Evolutionary conservation across 1,140 invertebrate genomes (phyloP).

Genomic region (Littorina saxatilis): DNA sequence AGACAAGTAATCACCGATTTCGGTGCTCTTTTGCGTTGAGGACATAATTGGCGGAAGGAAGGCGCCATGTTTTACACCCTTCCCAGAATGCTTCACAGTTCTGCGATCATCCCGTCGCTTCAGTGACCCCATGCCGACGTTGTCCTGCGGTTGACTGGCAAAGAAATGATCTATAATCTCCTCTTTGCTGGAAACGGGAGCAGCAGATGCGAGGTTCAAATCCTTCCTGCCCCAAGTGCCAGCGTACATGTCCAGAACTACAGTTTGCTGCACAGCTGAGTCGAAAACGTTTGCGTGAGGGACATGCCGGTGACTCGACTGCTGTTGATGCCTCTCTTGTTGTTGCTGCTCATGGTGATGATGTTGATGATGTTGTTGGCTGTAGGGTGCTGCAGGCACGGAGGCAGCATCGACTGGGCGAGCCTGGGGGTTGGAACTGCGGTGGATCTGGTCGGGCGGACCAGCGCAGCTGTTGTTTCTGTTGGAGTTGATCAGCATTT

Average conservation of each 20-base stretch:
- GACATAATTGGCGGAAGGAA: constrained; percentile 58
- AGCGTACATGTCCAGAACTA: neutral
- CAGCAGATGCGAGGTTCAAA: neutral
- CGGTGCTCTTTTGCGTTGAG: constrained; percentile 61
- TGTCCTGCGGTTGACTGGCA: constrained; percentile 9
- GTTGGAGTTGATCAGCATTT: no score
- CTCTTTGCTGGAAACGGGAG: constrained; percentile 8
- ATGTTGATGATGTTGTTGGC: no score
- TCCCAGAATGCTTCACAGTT: neutral
- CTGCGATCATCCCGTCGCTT: neutral
- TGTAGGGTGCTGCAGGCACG: no score
- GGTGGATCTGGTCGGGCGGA: no score
- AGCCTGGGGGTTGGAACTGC: no score
- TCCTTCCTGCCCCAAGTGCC: neutral
- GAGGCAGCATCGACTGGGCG: no score
- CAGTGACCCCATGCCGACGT: neutral
- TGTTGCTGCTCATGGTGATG: neutral
- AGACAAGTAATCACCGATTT: constrained; percentile 48
- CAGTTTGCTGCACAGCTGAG: neutral
- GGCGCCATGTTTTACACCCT: constrained; percentile 18
- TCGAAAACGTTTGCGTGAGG: no score
- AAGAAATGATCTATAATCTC: constrained; percentile 43
- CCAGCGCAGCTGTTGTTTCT: no score
- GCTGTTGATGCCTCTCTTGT: constrained; percentile 8
- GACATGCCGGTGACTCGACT: no score